Base-by-base conservation (phyloP, 2,888 invertebrate species). In the Rhagium mordax region DNA sequence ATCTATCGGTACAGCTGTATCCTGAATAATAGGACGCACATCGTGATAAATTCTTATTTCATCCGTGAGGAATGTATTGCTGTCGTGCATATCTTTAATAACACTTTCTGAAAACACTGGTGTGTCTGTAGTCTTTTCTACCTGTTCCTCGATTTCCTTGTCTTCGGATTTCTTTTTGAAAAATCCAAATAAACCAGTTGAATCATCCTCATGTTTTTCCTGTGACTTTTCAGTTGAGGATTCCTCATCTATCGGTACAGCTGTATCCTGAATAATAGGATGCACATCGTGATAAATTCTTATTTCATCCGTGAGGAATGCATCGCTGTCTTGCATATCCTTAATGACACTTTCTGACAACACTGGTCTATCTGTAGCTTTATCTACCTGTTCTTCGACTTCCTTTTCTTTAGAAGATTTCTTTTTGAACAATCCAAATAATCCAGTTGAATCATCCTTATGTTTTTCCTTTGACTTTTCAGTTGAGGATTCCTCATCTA, bases 261-360 rank as follows among this genome's bases (percentile, higher is more conserved):
- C 15, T 16, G 8, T 8, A 2, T 6, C 27, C n/a, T 15, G 10
- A 29, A 59, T 29, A 1, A 75, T 53, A 27, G 78, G 78, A n/a
- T 72, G 66, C 13, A 79, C 77, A 70, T 81, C 79, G 49, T 81
- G 77, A 61, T 75, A 79, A 62, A 53, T 75, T 48, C 74, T 72
- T 7, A 80, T 72, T 76, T 81, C 81, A 41, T 71, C 70, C 53
- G 73, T 70, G 1, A 81, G 53, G 51, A 81, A 81, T 20, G 76
- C 47, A 20, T 78, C 74, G 2, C 74, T 66, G 13, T 71, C 68
- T 6, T 65, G 24, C 71, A 74, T 73, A 13, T 49, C 21, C 21
- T 75, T 57, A 16, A 73, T 6, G 1, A 55, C 27, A 2, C 69
- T 24, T 49, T 72, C 57, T 8, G 66, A 61, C 10, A 70, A 27